Base-by-base conservation (phyloP, 1,140 invertebrate species). In the Babylonia areolata region DNA sequence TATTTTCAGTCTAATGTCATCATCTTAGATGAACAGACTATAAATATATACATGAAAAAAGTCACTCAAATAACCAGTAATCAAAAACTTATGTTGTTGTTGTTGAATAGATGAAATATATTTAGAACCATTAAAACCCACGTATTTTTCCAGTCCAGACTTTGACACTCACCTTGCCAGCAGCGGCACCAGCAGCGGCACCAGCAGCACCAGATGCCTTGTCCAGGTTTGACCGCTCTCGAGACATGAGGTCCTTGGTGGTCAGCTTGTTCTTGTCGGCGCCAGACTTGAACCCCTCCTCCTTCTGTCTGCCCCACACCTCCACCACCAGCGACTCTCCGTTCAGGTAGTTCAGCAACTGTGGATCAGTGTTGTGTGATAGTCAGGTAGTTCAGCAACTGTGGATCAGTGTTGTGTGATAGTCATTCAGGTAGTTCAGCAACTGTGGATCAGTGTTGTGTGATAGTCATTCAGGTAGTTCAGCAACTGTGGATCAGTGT, bases 271-370 rank as follows among this genome's bases (percentile, higher is more conserved):
- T 83, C 35, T 75, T 83, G 28, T 54, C 71, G 15, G 37, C 69
- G 31, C 58, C 64, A 17, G 86, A 81, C 78, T 54, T 87, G 20
- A 28, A 54, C 0, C 88, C 87, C 15, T 90, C 90, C 17, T 87
- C 91, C 86, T 93, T 93, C 84, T 96, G 95, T 85, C 92, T 91
- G 3, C 95, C 95, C 95, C 95, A 95, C 0, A 96, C 93, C 88
- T 95, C 94, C 58, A 96, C 93, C 46, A 93, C 92, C 15, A 96
- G 87, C 31, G 92, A 92, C 9, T 93, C 94, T 46, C 95, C 92
- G 40, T 93, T 92, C 71, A 96, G 90, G 88, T 96, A 96, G 28
- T 95, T 93, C 6, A 95, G 90, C 12, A 96, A 89, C 95, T 96
- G 87, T 51, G n/a, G n/a, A n/a, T n/a, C n/a, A n/a, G n/a, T n/a